Conservation (phyloP, 2,797 vertebrate genomes). For the Discoglossus pictus region DNA sequence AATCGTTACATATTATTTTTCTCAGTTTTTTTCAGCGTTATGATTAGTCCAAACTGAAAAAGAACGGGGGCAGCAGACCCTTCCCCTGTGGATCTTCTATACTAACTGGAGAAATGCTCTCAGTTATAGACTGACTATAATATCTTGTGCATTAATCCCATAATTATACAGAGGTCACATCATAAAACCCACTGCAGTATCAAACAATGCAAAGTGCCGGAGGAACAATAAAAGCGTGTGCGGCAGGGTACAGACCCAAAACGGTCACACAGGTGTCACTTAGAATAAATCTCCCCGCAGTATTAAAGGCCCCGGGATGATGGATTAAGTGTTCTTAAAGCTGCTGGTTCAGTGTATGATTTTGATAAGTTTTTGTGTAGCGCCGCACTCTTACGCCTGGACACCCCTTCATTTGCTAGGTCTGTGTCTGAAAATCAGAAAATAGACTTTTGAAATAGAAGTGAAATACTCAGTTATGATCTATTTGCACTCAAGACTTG, state of each 20-base stretch:
- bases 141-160: conserved; percentile 24
- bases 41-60: too few species aligned
- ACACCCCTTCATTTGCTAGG: conserved; percentile 16
- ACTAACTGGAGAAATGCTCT: not conserved
- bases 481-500: not conserved
- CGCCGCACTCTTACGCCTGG: conserved; percentile 16
- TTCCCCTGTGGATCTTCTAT: not conserved
- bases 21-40: too few species aligned
- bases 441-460: conserved; percentile 4
- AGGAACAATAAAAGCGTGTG: conserved; percentile 38
- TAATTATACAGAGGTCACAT: conserved; percentile 11
- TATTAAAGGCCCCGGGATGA: conserved; percentile 10
- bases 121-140: conserved; percentile 15
- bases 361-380: conserved; percentile 12
- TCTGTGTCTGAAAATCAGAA: conserved; percentile 7
- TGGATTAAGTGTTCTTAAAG: conserved; percentile 41
- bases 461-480: not conserved
- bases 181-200: conserved; percentile 13
- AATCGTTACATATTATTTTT: too few species aligned
- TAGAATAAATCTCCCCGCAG: conserved; percentile 11
- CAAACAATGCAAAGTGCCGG: conserved; percentile 14
- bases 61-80: too few species aligned
- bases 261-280: conserved; percentile 6
- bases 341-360: conserved; percentile 20
- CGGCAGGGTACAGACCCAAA: conserved; percentile 9